Base-by-base conservation (phyloP, 2,888 invertebrate species). In the Argyresthia goedartella region DNA sequence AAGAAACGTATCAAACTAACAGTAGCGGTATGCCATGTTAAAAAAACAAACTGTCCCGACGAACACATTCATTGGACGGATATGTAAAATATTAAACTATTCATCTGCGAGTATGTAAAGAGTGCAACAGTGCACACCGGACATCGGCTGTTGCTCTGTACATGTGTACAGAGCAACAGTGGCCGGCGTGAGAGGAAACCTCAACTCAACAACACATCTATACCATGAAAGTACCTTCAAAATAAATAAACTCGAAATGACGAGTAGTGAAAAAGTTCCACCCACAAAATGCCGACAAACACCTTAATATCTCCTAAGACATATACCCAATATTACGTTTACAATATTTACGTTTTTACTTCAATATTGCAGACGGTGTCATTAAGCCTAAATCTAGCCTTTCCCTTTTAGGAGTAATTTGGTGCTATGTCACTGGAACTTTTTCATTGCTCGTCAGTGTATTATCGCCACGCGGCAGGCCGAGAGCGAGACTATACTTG, bases 41-140 rank as follows among this genome's bases (percentile, higher is more conserved):
- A 70, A 67, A 70, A 78, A 79, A 77, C 66, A 72, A 25, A 69
- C 71, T 69, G 70, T 63, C 64, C 69, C 65, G 69, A 69, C 65
- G 16, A 73, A 71, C 71, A 71, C 77, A 81, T 81, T 76, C 80
- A 79, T 81, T 81, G 74, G 78, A 73, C 71, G 77, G 76, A 78
- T 80, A 78, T 82, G 80, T 81, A 81, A 82, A 84, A 84, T 80
- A 76, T 80, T 79, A 77, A 82, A 81, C 73, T 77, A 81, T 82
- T 82, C 85, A 82, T 82, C 80, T 81, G 76, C 15, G 13, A 43
- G 25, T 6, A 47, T 73, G 73, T 71, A 65, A 72, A 67, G 69
- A 67, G 69, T 46, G 46, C 35, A 15, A 44, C 44, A 44, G 14
- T 67, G 68, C 65, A 67, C 73, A 73, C 73, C 72, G 78, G 77